Percentiles rank a stretch among this genome's conserved stretches.
These are phyloP conservation scores for Eurystomus gularis DNA, from an alignment of 2,113 vertebrate genomes.

Conservation along the genomic window DNA sequence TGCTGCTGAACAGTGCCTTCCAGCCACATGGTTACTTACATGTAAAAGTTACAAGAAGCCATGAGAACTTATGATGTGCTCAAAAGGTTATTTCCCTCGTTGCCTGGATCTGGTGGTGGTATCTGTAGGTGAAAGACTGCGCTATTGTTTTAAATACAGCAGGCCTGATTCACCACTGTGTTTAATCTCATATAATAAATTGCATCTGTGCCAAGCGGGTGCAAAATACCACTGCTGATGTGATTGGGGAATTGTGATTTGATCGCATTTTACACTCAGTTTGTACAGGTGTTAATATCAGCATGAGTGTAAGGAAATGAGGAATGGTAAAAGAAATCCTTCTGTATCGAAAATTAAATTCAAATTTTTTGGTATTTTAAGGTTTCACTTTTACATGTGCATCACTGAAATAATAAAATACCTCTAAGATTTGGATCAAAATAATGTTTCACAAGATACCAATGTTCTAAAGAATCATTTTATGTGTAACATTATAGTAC, in stretches of 20 bases:
- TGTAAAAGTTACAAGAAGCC: not conserved
- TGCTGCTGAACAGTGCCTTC: not conserved
- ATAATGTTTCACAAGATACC: not conserved
- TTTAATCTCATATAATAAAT: constrained; percentile 57
- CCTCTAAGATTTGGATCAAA: not conserved
- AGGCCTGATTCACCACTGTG: constrained; percentile 29
- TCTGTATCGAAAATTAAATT: not conserved
- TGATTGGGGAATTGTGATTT: constrained; percentile 50
- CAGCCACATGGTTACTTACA: not conserved
- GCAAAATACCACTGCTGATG: constrained; percentile 17
- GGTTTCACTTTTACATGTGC: not conserved
- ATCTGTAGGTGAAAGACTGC: not conserved
- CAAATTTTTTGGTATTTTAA: not conserved
- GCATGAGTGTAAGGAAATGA: not conserved
- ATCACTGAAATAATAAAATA: not conserved
- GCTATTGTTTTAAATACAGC: constrained; percentile 33
- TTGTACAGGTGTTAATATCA: constrained; percentile 51
- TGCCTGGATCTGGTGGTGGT: not conserved
- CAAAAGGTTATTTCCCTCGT: not conserved
- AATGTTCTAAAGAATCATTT: not conserved
- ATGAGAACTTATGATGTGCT: not conserved
- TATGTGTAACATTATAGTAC: not conserved
- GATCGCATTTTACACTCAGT: not conserved
- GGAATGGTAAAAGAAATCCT: not conserved
- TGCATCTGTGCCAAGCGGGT: constrained; percentile 31